Conservation (phyloP, 2,888 invertebrate species). For the Cantharis rufa region DNA sequence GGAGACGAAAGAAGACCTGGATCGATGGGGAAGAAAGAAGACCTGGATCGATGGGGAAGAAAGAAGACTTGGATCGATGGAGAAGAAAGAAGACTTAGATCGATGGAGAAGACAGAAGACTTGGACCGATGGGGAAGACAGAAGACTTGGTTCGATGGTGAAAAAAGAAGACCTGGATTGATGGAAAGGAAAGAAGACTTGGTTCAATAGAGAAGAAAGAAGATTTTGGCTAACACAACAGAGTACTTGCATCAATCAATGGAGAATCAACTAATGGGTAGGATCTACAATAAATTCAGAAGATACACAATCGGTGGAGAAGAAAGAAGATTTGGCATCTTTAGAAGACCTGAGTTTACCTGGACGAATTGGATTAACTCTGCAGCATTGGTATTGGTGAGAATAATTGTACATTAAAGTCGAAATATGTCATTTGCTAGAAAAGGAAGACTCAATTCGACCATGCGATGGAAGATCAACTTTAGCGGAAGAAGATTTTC, state of each 20-base stretch:
- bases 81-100: too few relatives aligned
- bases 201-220: not conserved
- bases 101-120: not conserved
- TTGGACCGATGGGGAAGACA: not conserved
- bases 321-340: not conserved
- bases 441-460: too few relatives aligned
- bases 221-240: not conserved
- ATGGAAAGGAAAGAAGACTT: not conserved
- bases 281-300: not conserved
- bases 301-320: not conserved
- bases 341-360: too few relatives aligned
- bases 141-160: not conserved
- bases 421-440: too few relatives aligned
- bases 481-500: too few relatives aligned
- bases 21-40: not conserved
- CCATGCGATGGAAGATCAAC: too few relatives aligned
- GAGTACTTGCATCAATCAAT: not conserved
- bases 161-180: not conserved
- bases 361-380: too few relatives aligned
- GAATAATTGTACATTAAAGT: too few relatives aligned
- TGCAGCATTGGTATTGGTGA: too few relatives aligned
- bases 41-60: not conserved
- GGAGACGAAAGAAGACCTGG: not conserved
- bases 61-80: not conserved
- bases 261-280: not conserved